phyloP scores from a whole-genome alignment of 2,797 vertebrate species.

The Peromyscus melanophrys region DNA sequence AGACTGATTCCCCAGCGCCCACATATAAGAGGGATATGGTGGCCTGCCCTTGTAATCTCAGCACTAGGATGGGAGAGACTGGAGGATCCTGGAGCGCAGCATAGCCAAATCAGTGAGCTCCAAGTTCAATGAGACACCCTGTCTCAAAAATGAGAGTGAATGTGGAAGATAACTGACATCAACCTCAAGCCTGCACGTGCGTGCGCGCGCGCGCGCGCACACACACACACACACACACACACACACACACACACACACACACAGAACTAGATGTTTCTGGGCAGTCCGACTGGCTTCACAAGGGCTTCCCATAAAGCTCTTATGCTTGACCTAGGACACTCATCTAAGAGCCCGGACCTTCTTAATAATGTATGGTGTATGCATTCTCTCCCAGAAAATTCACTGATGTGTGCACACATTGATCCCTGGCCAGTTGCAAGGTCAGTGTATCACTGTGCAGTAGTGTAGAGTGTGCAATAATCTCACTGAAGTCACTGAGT shows the following conservation, averaged over 20 bases:
- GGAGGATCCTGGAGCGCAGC: background rate
- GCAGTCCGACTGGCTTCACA: background rate
- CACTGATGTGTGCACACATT: background rate
- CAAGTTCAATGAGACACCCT: background rate
- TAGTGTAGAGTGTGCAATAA: no score
- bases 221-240: background rate
- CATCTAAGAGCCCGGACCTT: background rate
- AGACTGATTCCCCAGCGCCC: background rate
- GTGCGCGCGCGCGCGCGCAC: background rate
- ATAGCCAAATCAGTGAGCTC: background rate
- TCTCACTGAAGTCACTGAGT: background rate
- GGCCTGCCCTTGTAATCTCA: background rate
- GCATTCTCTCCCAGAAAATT: background rate
- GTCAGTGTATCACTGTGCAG: background rate
- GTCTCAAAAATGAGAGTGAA: background rate
- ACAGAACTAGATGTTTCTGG: background rate
- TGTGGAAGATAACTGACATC: background rate
- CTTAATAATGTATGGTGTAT: constrained; percentile 7
- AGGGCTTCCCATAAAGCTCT: background rate
- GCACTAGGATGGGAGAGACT: background rate
- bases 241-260: background rate
- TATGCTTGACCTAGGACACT: background rate
- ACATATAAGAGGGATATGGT: background rate
- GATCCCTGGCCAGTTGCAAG: background rate
- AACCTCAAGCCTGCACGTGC: background rate